phyloP scores from a whole-genome alignment of 2,888 invertebrate species.

The Drosophila mimetica region DNA sequence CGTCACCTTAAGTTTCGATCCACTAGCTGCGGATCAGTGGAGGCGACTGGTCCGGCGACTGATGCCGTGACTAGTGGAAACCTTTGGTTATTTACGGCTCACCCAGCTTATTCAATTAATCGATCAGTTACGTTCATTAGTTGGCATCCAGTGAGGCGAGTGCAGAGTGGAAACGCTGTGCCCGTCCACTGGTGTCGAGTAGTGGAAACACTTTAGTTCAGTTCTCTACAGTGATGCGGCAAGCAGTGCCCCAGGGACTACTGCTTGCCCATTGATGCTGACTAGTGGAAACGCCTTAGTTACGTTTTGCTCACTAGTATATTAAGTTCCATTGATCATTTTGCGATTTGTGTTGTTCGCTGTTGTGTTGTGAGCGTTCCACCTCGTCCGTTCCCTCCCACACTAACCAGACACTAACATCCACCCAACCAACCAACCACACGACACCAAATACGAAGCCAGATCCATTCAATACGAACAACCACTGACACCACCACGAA shows the following conservation, averaged over 20 bases:
- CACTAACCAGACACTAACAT: conserved; percentile 4
- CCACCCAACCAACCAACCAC: conserved; percentile 5
- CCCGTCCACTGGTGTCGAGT: neutral
- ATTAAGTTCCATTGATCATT: conserved; percentile 33
- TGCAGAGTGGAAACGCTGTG: neutral
- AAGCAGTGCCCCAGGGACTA: neutral
- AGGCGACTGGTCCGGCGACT: neutral
- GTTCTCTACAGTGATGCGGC: conserved; percentile 9
- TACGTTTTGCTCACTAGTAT: conserved; percentile 18
- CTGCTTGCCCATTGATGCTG: conserved; percentile 16
- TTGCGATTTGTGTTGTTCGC: conserved; percentile 64
- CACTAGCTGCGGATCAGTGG: neutral
- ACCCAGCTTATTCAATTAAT: conserved; percentile 25
- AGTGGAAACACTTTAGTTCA: conserved; percentile 14
- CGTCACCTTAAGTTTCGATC: neutral
- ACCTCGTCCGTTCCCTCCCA: conserved; percentile 3
- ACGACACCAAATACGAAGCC: conserved; percentile 13
- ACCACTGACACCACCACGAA: conserved; percentile 13
- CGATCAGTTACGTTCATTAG: conserved; percentile 16
- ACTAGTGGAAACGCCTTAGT: conserved; percentile 15
- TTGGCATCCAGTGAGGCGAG: neutral
- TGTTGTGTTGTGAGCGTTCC: conserved; percentile 59
- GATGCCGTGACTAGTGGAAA: neutral
- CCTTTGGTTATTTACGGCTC: conserved; percentile 1
- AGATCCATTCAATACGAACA: conserved; percentile 7